A percentile compares a stretch with the other conserved stretches of the same genome.
phyloP scores from a whole-genome alignment of 2,113 vertebrate species.

The Chloropsis cyanopogon region DNA sequence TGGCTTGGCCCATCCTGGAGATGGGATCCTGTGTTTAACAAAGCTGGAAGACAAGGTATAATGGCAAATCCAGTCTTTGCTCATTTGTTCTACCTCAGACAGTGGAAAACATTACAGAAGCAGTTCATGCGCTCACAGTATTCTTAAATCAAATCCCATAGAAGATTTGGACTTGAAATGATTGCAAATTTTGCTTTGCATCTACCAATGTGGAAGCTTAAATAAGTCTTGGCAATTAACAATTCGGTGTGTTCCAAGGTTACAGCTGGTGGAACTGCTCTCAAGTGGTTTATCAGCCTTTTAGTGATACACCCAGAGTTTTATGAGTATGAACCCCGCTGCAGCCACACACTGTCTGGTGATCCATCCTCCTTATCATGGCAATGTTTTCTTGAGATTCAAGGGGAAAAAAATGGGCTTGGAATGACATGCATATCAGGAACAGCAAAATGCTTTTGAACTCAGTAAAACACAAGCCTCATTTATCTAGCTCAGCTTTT shows the following conservation, averaged over 20 bases:
- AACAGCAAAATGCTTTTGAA: not conserved
- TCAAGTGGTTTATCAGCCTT: not conserved
- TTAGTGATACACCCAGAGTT: not conserved
- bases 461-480: not conserved
- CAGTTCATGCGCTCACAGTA: not conserved
- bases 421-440: not conserved
- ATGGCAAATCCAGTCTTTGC: not conserved
- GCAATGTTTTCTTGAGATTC: not conserved
- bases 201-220: not conserved
- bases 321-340: not conserved
- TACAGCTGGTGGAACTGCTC: not conserved
- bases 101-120: not conserved
- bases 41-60: not conserved
- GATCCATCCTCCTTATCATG: not conserved
- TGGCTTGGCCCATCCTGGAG: not conserved
- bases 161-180: not conserved
- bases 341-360: not conserved
- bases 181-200: not conserved
- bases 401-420: not conserved
- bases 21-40: not conserved
- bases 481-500: not conserved
- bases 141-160: not conserved
- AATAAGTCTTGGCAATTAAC: not conserved
- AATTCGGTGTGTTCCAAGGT: not conserved
- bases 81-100: not conserved